These are phyloP conservation scores for Orcinus orca DNA, from an alignment of 2,113 vertebrate species.

Conservation along the genomic window DNA sequence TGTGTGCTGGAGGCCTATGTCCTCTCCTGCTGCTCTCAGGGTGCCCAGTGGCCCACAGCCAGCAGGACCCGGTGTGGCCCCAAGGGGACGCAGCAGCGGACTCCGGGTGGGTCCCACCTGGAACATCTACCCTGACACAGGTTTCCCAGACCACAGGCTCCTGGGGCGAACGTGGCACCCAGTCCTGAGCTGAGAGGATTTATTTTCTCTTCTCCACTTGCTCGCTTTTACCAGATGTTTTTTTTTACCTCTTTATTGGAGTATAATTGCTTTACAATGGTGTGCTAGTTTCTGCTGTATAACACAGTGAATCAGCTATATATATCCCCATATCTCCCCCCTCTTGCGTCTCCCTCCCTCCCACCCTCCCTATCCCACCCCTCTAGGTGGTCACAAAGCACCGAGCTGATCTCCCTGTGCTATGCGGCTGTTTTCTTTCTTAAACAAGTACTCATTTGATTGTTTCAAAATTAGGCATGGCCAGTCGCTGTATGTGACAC, in stretches of 20 bases:
- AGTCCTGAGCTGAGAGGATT: conserved; percentile 40
- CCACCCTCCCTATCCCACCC: too few species aligned
- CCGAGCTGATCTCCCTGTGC: too few species aligned
- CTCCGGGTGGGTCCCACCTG: neutral
- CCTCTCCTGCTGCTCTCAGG: neutral
- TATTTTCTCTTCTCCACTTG: neutral
- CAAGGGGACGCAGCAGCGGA: neutral
- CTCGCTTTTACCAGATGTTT: neutral
- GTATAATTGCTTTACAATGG: too few species aligned
- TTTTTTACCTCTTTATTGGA: too few species aligned
- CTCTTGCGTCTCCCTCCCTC: too few species aligned
- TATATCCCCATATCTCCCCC: too few species aligned
- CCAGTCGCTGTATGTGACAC: neutral
- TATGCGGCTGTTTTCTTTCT: neutral
- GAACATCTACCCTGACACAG: neutral
- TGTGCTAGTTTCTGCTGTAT: too few species aligned
- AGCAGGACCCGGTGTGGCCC: neutral
- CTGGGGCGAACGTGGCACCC: neutral
- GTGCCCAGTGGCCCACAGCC: neutral
- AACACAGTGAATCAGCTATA: too few species aligned
- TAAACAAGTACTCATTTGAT: neutral
- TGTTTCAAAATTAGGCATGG: neutral
- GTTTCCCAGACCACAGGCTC: neutral
- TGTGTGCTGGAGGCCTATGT: neutral
- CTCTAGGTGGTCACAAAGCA: too few species aligned